These are phyloP conservation scores for Phylloscopus trochiloides DNA, from an alignment of 2,113 vertebrate species.

Conservation along the genomic window DNA sequence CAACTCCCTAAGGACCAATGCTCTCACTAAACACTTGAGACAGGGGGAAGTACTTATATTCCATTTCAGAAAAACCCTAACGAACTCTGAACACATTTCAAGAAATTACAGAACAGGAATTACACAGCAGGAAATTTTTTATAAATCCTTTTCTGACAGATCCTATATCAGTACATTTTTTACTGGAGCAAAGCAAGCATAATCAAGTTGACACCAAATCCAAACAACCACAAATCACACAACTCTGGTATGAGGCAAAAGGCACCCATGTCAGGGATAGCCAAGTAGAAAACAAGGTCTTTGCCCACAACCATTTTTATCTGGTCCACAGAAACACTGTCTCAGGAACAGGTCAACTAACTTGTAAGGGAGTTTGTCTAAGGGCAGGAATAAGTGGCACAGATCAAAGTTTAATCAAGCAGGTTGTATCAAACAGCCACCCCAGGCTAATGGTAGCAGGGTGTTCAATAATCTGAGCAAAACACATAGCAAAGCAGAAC, in stretches of 20 bases:
- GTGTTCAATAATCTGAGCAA: background rate
- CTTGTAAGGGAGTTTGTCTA: background rate
- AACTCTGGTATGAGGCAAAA: background rate
- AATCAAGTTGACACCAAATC: background rate
- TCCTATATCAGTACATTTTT: background rate
- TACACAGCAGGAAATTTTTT: background rate
- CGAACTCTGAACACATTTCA: background rate
- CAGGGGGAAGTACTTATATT: background rate
- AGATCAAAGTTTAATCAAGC: background rate
- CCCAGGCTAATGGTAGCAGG: background rate
- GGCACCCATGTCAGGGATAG: background rate
- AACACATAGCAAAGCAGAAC: background rate
- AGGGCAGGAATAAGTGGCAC: background rate
- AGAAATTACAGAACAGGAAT: background rate
- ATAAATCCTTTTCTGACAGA: background rate
- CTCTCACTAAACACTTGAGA: background rate
- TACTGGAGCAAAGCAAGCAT: accelerated
- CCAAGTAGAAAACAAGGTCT: background rate
- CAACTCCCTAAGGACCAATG: background rate
- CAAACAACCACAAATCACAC: background rate
- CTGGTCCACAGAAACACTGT: background rate
- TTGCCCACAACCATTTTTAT: background rate
- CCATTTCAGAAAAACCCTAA: background rate
- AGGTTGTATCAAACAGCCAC: background rate
- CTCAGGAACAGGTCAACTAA: background rate